Percentiles rank a stretch among this genome's conserved stretches.
Evolutionary conservation across 2,113 vertebrate genomes (phyloP).

Genomic region (Eupsittula cactorum): DNA sequence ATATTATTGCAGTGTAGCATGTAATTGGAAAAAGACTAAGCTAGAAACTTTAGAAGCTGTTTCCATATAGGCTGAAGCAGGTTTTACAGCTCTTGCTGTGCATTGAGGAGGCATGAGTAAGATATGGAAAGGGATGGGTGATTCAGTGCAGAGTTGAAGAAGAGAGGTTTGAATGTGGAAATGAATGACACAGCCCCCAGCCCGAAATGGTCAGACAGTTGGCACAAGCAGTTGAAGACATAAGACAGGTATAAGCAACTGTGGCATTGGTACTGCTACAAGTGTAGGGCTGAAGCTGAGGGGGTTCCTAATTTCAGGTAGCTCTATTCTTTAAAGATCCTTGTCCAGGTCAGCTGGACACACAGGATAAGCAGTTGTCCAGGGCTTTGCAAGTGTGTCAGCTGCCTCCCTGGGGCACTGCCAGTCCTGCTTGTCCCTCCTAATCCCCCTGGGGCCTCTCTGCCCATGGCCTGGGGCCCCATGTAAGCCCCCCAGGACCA

Average conservation of each 20-base stretch:
- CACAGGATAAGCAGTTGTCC: not conserved
- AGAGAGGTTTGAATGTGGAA: not conserved
- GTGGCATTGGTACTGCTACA: not conserved
- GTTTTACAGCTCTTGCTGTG: not conserved
- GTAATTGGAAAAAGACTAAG: not conserved
- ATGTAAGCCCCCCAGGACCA: fast-evolving
- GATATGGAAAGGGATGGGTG: not conserved
- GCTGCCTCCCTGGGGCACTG: not conserved
- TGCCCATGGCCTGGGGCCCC: not conserved
- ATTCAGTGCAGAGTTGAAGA: not conserved
- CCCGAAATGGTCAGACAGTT: fast-evolving
- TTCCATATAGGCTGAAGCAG: not conserved
- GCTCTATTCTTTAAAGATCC: not conserved
- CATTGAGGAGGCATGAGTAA: not conserved
- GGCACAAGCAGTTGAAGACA: not conserved
- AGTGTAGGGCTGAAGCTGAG: not conserved
- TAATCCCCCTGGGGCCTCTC: not conserved
- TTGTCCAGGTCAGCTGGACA: not conserved
- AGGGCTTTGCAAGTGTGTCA: not conserved
- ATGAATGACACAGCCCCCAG: not conserved
- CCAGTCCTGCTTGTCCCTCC: not conserved
- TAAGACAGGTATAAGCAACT: not conserved
- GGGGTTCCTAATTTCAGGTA: not conserved
- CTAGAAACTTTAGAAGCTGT: not conserved
- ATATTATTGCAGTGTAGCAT: not conserved